A percentile compares a stretch with the other conserved stretches of the same genome.
These are phyloP conservation scores for Drosophila leontia DNA, from an alignment of 1,140 invertebrate species.

Conservation along the genomic window DNA sequence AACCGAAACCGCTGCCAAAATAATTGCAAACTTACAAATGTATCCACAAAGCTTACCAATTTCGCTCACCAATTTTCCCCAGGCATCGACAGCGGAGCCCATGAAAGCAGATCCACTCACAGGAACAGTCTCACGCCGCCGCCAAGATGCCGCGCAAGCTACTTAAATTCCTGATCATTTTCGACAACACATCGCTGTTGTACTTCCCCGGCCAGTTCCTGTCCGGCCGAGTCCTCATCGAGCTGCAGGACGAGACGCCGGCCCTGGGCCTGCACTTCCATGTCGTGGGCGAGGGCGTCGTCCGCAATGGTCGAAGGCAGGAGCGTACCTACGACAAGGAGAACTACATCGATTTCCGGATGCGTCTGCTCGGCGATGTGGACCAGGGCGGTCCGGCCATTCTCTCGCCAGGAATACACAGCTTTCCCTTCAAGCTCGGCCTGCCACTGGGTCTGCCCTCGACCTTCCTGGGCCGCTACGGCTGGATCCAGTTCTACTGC, in stretches of 20 bases:
- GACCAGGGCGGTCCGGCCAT: conserved; percentile 91
- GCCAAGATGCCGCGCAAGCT: conserved; percentile 92
- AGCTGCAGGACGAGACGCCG: conserved; percentile 96
- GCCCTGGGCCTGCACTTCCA: conserved; percentile 96
- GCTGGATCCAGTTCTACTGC: conserved; percentile 98
- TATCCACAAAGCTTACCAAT: neutral
- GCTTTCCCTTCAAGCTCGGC: conserved; percentile 97
- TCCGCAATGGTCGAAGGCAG: conserved; percentile 90
- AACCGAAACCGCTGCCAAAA: conserved; percentile 25
- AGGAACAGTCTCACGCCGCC: neutral
- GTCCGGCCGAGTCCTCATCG: conserved; percentile 95
- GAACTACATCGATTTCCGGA: conserved; percentile 97
- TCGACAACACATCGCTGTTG: conserved; percentile 96
- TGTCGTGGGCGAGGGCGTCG: conserved; percentile 96
- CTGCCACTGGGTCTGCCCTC: conserved; percentile 95
- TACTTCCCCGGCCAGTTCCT: conserved; percentile 97
- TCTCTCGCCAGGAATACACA: conserved; percentile 97
- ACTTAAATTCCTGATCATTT: conserved; percentile 96
- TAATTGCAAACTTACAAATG: conserved; percentile 14
- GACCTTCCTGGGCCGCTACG: conserved; percentile 96
- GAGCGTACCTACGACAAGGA: conserved; percentile 95
- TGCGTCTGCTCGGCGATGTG: conserved; percentile 94
- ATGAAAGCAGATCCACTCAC: conserved; percentile 17
- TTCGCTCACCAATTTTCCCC: conserved; percentile 1
- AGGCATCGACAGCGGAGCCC: neutral